phyloP scores from a whole-genome alignment of 2,113 vertebrate species.

The Callorhinus ursinus region DNA sequence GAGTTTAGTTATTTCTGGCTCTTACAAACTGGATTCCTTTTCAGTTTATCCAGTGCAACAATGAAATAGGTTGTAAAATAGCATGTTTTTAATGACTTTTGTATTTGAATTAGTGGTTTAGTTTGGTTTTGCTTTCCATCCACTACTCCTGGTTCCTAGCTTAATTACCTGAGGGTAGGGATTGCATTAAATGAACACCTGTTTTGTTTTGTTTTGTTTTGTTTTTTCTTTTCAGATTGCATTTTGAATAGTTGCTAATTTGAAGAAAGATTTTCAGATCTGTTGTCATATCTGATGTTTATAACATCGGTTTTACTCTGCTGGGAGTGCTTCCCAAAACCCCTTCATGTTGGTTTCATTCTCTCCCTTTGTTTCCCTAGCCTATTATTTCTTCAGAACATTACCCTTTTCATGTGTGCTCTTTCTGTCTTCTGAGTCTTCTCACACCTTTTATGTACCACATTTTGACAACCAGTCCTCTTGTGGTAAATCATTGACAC shows the following conservation, averaged over 20 bases:
- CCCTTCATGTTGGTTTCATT: neutral
- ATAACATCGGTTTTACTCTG: neutral
- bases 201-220: neutral
- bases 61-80: neutral
- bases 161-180: neutral
- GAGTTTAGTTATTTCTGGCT: neutral
- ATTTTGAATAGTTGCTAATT: slow-evolving; percentile 41
- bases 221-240: neutral
- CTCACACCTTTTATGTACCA: neutral
- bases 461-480: neutral
- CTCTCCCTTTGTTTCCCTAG: neutral
- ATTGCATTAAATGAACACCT: neutral
- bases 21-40: slow-evolving; percentile 27
- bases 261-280: slow-evolving; percentile 7
- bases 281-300: neutral
- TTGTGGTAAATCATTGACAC: neutral
- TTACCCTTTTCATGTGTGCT: neutral
- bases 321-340: neutral
- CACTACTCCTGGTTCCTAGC: neutral
- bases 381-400: neutral
- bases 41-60: neutral
- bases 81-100: slow-evolving; percentile 5
- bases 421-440: neutral
- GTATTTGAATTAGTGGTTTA: slow-evolving; percentile 7
- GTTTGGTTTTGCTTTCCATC: neutral